Conservation (phyloP, 2,888 invertebrate species). For the Ophioninae sp. region DNA sequence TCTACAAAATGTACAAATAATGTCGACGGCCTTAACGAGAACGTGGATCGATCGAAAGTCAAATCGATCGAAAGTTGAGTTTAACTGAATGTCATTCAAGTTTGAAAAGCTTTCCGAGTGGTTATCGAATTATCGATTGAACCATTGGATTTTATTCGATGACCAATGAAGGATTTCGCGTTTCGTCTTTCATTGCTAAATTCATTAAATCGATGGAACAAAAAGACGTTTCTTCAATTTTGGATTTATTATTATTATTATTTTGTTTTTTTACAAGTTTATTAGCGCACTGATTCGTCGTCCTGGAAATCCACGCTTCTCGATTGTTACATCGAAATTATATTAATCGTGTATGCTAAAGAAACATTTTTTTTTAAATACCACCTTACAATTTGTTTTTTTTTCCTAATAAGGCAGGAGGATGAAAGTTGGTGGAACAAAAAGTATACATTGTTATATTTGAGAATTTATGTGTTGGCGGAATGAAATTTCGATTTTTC, state of each 20-base stretch:
- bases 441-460: not conserved
- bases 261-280: not conserved
- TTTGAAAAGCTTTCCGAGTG: not conserved
- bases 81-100: not conserved
- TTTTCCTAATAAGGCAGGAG: not conserved
- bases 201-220: not conserved
- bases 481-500: too few relatives aligned
- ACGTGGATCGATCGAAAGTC: constrained; percentile 41
- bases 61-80: not conserved
- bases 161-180: not conserved
- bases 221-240: not conserved
- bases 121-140: not conserved
- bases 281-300: not conserved
- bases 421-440: not conserved
- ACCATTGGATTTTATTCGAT: not conserved
- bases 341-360: not conserved
- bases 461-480: not conserved
- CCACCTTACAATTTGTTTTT: not conserved
- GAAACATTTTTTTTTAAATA: too few relatives aligned
- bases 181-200: not conserved
- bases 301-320: not conserved
- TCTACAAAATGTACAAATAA: constrained; percentile 74
- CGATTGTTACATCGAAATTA: not conserved
- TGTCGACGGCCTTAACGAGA: constrained; percentile 59
- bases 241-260: not conserved